These are phyloP conservation scores for Epinotia bilunana DNA, from an alignment of 2,888 invertebrate species.

Conservation along the genomic window DNA sequence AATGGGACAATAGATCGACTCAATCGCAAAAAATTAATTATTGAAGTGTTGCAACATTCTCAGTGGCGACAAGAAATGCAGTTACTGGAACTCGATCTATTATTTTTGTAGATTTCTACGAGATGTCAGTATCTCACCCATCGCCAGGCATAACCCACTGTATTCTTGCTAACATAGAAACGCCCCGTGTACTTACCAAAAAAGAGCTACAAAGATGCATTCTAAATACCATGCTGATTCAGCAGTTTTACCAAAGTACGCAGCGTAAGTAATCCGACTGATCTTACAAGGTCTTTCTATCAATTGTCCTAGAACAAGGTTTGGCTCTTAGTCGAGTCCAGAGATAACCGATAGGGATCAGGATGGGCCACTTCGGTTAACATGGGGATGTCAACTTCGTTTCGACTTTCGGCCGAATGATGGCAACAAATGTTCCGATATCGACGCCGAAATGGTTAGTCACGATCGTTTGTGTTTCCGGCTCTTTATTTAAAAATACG, in stretches of 20 bases:
- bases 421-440: conserved; percentile 27
- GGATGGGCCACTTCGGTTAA: conserved; percentile 20
- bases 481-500: background rate
- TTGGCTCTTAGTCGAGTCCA: conserved; percentile 14
- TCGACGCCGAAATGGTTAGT: conserved; percentile 3
- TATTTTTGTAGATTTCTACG: no score
- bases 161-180: no score
- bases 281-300: conserved; percentile 22
- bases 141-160: no score
- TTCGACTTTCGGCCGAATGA: conserved; percentile 16
- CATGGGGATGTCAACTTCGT: conserved; percentile 21
- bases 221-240: no score
- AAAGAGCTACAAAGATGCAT: no score
- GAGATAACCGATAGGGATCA: conserved; percentile 35
- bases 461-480: conserved; percentile 14
- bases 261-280: background rate
- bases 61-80: no score
- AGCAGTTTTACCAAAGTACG: background rate
- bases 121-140: no score
- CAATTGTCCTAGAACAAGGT: conserved; percentile 11
- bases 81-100: no score
- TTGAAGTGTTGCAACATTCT: no score
- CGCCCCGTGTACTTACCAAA: no score
- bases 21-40: no score
- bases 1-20: no score